Evolutionary conservation across 92 coral and sea anemone species (phyloP).

Genomic region (Montipora capitata): DNA sequence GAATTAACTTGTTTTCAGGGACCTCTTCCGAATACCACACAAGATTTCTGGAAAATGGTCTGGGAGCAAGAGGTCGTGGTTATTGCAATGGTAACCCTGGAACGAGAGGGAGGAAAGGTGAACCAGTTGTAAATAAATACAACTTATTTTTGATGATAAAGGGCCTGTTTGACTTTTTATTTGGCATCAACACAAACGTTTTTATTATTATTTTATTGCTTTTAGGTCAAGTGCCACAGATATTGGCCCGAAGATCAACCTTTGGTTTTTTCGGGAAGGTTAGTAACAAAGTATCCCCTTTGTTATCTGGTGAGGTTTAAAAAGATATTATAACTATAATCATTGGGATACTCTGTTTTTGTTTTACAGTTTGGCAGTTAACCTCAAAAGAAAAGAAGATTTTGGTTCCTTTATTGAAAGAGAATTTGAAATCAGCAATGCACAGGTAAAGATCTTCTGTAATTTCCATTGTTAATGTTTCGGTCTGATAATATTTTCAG

Average conservation of each 20-base stretch:
- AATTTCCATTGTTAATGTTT: background rate
- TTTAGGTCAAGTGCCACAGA: constrained; percentile 89
- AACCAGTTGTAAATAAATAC: background rate
- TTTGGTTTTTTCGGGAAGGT: constrained; percentile 71
- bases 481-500: background rate
- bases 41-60: constrained; percentile 98
- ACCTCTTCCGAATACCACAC: constrained; percentile 90
- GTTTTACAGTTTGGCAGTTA: constrained; percentile 77
- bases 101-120: constrained; percentile 93
- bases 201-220: background rate
- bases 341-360: background rate
- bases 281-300: background rate
- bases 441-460: constrained; percentile 58
- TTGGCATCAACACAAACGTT: background rate
- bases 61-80: constrained; percentile 97
- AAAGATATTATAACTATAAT: no score
- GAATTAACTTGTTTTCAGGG: constrained; percentile 69
- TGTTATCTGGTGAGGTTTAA: background rate
- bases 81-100: constrained; percentile 92
- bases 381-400: constrained; percentile 71
- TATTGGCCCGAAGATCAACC: constrained; percentile 95
- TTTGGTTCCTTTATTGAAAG: constrained; percentile 81
- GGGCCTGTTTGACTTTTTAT: background rate
- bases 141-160: no score
- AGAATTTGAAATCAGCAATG: constrained; percentile 65